These are phyloP conservation scores for Aleiodes testaceus DNA, from an alignment of 2,888 invertebrate species.

Conservation along the genomic window DNA sequence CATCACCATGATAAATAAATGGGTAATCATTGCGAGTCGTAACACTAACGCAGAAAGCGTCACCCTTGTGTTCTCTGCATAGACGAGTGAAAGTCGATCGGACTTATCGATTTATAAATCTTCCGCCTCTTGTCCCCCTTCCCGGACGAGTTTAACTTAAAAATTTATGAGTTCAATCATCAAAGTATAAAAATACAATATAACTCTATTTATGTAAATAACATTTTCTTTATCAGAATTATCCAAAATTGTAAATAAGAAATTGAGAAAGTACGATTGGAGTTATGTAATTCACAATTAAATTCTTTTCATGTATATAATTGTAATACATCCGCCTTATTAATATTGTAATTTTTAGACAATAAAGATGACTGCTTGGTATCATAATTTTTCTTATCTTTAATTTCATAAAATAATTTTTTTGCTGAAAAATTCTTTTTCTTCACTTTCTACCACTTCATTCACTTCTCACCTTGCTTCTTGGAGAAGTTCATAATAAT, in stretches of 20 bases:
- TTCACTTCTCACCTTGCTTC: too few relatives aligned
- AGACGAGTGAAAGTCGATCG: slow-evolving; percentile 62
- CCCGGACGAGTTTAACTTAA: neutral
- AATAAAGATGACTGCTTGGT: too few relatives aligned
- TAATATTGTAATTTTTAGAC: slow-evolving; percentile 1
- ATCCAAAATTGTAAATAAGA: slow-evolving; percentile 38
- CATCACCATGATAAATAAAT: neutral
- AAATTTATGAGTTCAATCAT: neutral
- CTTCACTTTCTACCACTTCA: too few relatives aligned
- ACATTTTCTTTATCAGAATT: slow-evolving; percentile 9
- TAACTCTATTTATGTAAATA: slow-evolving; percentile 35
- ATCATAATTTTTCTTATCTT: too few relatives aligned
- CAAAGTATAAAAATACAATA: too few relatives aligned
- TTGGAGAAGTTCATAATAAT: too few relatives aligned
- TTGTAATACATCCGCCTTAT: slow-evolving; percentile 16
- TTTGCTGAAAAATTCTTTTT: too few relatives aligned
- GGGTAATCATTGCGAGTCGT: slow-evolving; percentile 49
- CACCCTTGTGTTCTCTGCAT: slow-evolving; percentile 45
- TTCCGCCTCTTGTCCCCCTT: neutral
- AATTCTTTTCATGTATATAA: slow-evolving; percentile 19
- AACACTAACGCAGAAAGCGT: slow-evolving; percentile 52
- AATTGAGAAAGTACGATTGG: neutral
- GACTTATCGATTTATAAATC: slow-evolving; percentile 60
- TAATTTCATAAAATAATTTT: too few relatives aligned
- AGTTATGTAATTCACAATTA: neutral